A percentile compares a stretch with the other conserved stretches of the same genome.
phyloP scores from a whole-genome alignment of 2,797 vertebrate genomes.

The Acanthurus leucopareius region DNA sequence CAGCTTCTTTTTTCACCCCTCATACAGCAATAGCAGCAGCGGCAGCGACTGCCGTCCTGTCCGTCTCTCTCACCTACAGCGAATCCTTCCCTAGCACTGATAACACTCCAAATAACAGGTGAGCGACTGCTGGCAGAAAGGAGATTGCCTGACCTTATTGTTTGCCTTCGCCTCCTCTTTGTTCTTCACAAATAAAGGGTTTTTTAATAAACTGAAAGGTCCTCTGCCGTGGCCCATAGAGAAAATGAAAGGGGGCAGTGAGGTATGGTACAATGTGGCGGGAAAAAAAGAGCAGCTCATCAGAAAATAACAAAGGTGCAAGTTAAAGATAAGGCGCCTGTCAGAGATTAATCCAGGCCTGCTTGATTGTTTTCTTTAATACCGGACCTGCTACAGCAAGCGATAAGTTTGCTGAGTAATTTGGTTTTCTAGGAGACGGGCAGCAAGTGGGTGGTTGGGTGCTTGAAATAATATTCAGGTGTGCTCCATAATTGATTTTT shows the following conservation, averaged over 20 bases:
- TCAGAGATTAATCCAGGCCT: constrained; percentile 99
- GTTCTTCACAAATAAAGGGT: constrained; percentile 99
- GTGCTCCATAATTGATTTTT: constrained; percentile 98
- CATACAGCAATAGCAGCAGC: constrained; percentile 34
- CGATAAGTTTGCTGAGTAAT: constrained; percentile 99
- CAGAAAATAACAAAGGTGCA: constrained; percentile 99
- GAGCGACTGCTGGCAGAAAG: constrained; percentile 98
- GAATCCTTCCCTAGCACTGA: constrained; percentile 91
- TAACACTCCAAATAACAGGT: constrained; percentile 99
- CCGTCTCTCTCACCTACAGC: constrained; percentile 80
- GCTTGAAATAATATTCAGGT: constrained; percentile 99
- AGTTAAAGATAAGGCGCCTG: constrained; percentile 99
- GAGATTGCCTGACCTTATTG: constrained; percentile 99
- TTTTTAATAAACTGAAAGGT: constrained; percentile 99
- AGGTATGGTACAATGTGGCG: constrained; percentile 99
- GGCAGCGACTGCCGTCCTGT: constrained; percentile 57
- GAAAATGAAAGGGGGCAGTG: constrained; percentile 99
- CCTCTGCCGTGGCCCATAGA: constrained; percentile 93
- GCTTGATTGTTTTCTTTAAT: constrained; percentile 99
- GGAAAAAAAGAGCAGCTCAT: constrained; percentile 96
- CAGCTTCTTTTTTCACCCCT: constrained; percentile 55
- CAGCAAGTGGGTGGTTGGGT: constrained; percentile 81
- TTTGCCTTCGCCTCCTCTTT: constrained; percentile 96
- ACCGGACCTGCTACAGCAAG: constrained; percentile 99
- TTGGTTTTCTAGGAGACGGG: constrained; percentile 91